Percentiles rank a stretch among this genome's conserved stretches.
These are phyloP conservation scores for Cheilosia vernalis DNA, from an alignment of 2,888 invertebrate genomes.

Conservation along the genomic window DNA sequence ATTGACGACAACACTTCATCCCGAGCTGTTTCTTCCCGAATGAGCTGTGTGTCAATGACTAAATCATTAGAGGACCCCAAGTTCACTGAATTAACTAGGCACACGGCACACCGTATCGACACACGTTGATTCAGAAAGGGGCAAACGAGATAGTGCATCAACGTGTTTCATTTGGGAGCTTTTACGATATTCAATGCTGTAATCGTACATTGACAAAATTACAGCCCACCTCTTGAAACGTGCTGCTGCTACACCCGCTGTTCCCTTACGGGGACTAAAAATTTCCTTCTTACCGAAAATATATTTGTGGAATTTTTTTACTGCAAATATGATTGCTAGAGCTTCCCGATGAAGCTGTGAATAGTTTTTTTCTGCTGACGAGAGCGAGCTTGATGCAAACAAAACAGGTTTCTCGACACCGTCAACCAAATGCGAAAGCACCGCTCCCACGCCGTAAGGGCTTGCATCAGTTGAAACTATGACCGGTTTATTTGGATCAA, in stretches of 20 bases:
- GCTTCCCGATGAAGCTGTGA: constrained; percentile 1
- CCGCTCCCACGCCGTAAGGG: not conserved
- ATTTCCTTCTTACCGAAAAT: too few species aligned
- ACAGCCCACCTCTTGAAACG: constrained; percentile 24
- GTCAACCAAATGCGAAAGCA: not conserved
- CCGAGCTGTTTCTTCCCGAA: not conserved
- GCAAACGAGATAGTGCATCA: too few species aligned
- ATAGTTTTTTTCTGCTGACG: too few species aligned
- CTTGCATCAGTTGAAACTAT: not conserved
- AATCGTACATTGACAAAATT: too few species aligned
- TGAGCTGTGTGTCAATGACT: constrained; percentile 1
- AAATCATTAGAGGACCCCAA: constrained; percentile 4
- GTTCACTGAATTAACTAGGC: not conserved
- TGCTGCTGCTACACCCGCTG: constrained; percentile 16
- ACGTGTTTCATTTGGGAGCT: too few species aligned
- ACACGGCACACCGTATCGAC: too few species aligned
- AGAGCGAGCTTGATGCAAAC: not conserved
- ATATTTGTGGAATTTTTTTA: too few species aligned
- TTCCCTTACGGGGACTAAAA: constrained; percentile 46
- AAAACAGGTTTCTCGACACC: constrained; percentile 8
- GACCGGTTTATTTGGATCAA: constrained; percentile 3
- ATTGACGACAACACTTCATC: not conserved
- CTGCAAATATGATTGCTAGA: too few species aligned
- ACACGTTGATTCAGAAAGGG: too few species aligned
- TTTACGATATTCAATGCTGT: too few species aligned